Base-by-base conservation (phyloP, 2,888 invertebrate species). In the Drosophila pullipes region DNA sequence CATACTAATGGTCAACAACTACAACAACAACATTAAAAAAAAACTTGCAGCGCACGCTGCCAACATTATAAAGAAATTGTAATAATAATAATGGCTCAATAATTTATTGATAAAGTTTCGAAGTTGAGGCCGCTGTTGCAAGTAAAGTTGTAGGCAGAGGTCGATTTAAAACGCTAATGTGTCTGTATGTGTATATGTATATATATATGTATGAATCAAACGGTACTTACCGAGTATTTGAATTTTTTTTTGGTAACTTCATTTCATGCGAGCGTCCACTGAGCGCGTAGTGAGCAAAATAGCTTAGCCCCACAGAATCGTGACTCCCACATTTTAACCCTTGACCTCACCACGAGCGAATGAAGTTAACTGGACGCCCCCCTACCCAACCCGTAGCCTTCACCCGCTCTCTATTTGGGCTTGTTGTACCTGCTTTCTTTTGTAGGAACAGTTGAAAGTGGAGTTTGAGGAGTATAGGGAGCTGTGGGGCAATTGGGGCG, bases 251-350 rank as follows among this genome's bases (percentile, higher is more conserved):
- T 89, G 89, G 89, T 90, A 90, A 90, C 90, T 90, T 90, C 81
- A 90, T 90, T 90, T 85, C 78, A 83, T 81, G 79, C 83, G 79
- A 76, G 83, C 61, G 69, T 76, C 64, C 72, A 57, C 28, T 69
- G 82, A 74, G 83, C 83, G 84, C 86, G 85, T 86, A 85, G 58
- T 79, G 70, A 78, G 75, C 72, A 57, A 68, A 75, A 71, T 75
- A 71, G 75, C 67, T 65, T 84, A 73, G 85, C 69, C 80, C 74
- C 72, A 69, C 79, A 75, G 87, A 92, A 92, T 92, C 92, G 92
- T 92, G 92, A 92, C 93, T 92, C 92, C 92, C 86, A 92, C 93
- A 93, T 92, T 92, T 92, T 92, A 92, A 92, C 93, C 92, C 91
- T 92, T 92, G 92, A 92, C 91, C 92, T 83, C 66, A 89, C 90